Percentiles rank a stretch among this genome's conserved stretches.
Conservation (phyloP, 2,888 invertebrate genomes). For the Polia nebulosa region DNA sequence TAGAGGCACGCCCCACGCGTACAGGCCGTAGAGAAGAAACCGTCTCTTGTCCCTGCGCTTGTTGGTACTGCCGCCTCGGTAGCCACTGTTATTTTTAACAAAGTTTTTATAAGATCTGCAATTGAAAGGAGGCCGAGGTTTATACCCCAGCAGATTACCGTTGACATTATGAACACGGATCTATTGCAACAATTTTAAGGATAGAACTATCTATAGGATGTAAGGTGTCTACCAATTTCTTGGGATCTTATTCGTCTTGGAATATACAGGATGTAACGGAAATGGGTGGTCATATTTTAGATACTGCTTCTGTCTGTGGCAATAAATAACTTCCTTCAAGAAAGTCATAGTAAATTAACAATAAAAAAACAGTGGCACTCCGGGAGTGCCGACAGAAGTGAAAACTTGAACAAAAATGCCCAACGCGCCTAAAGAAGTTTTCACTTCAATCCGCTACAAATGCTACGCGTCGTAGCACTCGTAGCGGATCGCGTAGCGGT, state of each 20-base stretch:
- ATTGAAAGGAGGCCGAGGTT: slow-evolving; percentile 46
- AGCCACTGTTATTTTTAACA: slow-evolving; percentile 82
- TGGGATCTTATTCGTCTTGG: not conserved
- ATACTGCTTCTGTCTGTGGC: too few species aligned
- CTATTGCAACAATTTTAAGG: not conserved
- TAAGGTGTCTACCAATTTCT: not conserved
- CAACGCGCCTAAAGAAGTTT: too few species aligned
- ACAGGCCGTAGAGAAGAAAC: slow-evolving; percentile 92
- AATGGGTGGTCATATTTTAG: too few species aligned
- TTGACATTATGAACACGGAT: not conserved
- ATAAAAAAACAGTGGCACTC: too few species aligned
- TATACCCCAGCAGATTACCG: slow-evolving; percentile 27
- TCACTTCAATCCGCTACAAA: too few species aligned
- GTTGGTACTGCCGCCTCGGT: slow-evolving; percentile 85
- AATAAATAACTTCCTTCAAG: too few species aligned
- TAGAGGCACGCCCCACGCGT: slow-evolving; percentile 93
- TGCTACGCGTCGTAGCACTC: too few species aligned
- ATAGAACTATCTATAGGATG: not conserved
- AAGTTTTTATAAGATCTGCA: slow-evolving; percentile 60
- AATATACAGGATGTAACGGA: too few species aligned
- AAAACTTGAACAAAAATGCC: too few species aligned
- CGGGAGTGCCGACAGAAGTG: too few species aligned
- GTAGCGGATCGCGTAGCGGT: too few species aligned
- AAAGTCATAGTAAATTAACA: too few species aligned
- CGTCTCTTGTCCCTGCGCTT: slow-evolving; percentile 90